Percentiles rank a stretch among this genome's conserved stretches.
phyloP scores from a whole-genome alignment of 2,113 vertebrate species.

The Lathamus discolor region DNA sequence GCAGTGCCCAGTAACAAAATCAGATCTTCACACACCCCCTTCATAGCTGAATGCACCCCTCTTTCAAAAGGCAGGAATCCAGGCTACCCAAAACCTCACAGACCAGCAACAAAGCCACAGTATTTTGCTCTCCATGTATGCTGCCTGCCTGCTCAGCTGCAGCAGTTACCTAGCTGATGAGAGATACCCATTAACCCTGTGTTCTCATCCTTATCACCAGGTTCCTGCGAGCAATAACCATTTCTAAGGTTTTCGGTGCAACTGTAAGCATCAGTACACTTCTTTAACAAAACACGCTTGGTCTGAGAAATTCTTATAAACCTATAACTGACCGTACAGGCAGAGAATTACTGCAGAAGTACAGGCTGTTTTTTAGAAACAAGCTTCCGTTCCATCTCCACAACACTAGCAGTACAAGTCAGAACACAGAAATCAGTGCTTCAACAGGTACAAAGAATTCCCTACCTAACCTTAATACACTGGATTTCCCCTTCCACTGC shows the following conservation, averaged over 20 bases:
- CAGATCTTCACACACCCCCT: background rate
- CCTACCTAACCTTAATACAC: background rate
- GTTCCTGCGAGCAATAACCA: background rate
- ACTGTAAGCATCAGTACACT: background rate
- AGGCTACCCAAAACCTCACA: background rate
- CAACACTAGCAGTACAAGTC: background rate
- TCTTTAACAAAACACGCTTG: background rate
- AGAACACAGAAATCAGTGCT: background rate
- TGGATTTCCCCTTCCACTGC: background rate
- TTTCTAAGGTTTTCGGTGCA: background rate
- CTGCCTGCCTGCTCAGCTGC: background rate
- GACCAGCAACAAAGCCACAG: background rate
- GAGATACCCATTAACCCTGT: background rate
- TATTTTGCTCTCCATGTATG: background rate
- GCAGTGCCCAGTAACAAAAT: background rate
- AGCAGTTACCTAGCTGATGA: background rate
- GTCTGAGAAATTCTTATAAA: background rate
- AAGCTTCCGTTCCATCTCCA: background rate
- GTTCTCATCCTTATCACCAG: background rate
- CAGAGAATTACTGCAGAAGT: background rate
- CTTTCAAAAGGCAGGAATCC: background rate
- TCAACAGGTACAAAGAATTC: background rate
- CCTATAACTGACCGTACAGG: background rate
- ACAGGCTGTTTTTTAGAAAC: background rate
- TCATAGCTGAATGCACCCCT: background rate